Evolutionary conservation across 2,888 invertebrate genomes (phyloP).

Genomic region (Megalurothrips usitatus): DNA sequence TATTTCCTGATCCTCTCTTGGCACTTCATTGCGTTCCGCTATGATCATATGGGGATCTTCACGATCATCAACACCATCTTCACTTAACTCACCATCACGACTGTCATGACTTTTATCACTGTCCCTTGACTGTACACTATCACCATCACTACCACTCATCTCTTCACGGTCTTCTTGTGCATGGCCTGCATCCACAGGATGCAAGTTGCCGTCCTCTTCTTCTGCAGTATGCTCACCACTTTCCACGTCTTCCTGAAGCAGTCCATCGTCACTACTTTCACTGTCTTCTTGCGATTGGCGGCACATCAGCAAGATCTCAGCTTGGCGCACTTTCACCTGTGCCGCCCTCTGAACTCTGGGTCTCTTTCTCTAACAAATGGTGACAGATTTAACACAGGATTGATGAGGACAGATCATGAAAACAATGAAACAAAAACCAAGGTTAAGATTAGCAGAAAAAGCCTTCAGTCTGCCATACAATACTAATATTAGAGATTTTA

Average conservation of each 20-base stretch:
- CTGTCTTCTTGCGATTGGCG: background rate
- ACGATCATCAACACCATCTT: background rate
- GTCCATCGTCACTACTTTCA: background rate
- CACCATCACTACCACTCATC: background rate
- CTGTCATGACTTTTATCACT: background rate
- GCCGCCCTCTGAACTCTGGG: background rate
- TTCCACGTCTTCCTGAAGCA: background rate
- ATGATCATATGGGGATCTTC: background rate
- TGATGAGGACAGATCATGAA: background rate
- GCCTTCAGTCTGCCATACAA: background rate
- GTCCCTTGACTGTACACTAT: background rate
- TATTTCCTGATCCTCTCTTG: background rate
- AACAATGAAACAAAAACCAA: background rate
- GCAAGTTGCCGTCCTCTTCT: background rate
- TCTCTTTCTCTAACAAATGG: background rate
- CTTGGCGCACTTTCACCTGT: background rate
- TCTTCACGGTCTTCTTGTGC: background rate
- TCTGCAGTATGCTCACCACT: background rate
- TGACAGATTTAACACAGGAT: background rate
- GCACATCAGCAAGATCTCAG: background rate
- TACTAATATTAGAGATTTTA: background rate
- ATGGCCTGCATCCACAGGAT: background rate
- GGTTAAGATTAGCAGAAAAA: too few relatives aligned
- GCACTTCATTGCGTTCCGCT: background rate
- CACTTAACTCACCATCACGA: background rate